phyloP scores from a whole-genome alignment of 2,888 invertebrate genomes.

The Ptycholaimellus sp. region DNA sequence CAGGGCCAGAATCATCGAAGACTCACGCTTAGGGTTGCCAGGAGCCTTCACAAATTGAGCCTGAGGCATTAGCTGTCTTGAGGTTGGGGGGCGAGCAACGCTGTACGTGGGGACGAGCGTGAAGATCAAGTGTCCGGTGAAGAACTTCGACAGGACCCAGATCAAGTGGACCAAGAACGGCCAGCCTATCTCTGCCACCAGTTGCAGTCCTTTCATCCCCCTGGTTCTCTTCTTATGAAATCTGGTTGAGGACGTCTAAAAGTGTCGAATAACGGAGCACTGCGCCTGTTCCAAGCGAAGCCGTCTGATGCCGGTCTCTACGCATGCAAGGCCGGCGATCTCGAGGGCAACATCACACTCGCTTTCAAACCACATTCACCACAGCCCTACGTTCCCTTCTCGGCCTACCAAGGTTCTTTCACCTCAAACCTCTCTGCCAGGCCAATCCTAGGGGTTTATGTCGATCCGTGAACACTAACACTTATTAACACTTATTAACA shows the following conservation, averaged over 20 bases:
- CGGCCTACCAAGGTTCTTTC: too few relatives aligned
- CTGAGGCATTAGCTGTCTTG: too few relatives aligned
- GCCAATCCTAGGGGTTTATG: too few relatives aligned
- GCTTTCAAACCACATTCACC: too few relatives aligned
- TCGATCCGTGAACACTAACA: too few relatives aligned
- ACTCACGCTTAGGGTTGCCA: slow-evolving; percentile 46
- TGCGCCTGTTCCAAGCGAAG: slow-evolving; percentile 55
- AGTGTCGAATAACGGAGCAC: slow-evolving; percentile 62
- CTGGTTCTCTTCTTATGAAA: background rate
- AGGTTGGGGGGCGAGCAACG: slow-evolving; percentile 63
- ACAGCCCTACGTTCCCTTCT: too few relatives aligned
- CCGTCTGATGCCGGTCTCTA: slow-evolving; percentile 54
- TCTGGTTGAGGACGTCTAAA: slow-evolving; percentile 35
- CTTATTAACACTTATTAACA: too few relatives aligned
- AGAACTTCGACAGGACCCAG: slow-evolving; percentile 47
- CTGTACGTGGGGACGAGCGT: slow-evolving; percentile 70
- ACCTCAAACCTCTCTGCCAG: too few relatives aligned
- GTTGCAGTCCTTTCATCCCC: background rate
- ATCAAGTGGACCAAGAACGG: slow-evolving; percentile 58
- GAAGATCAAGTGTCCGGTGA: slow-evolving; percentile 76
- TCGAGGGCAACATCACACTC: slow-evolving; percentile 52
- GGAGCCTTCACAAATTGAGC: too few relatives aligned
- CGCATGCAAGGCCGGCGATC: slow-evolving; percentile 55
- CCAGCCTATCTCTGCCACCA: slow-evolving; percentile 42
- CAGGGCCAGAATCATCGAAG: slow-evolving; percentile 28